Conservation (phyloP, 2,797 vertebrate species). For the Rhyacichthys aspro region DNA sequence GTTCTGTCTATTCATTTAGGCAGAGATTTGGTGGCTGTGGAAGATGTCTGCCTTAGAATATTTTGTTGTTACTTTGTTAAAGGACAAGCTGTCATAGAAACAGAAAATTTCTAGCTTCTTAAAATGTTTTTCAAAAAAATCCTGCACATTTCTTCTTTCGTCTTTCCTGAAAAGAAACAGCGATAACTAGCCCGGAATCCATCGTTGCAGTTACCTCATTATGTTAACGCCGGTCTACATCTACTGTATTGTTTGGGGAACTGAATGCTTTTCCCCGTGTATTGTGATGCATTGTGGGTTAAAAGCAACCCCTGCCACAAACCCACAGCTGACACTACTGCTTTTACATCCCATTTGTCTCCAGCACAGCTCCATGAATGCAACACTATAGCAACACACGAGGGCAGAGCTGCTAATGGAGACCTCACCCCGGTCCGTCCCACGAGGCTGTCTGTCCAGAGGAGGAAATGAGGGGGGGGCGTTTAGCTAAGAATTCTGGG, state of each 20-base stretch:
- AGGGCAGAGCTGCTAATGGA: slow-evolving; percentile 69
- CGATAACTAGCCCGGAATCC: too few relatives aligned
- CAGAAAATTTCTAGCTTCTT: background rate
- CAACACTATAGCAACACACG: slow-evolving; percentile 32
- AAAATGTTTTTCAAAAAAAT: background rate
- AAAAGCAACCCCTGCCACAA: slow-evolving; percentile 6
- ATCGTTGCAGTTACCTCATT: background rate
- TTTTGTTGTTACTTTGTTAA: background rate
- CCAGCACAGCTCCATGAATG: slow-evolving; percentile 11
- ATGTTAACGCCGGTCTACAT: background rate
- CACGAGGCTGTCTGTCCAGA: slow-evolving; percentile 58
- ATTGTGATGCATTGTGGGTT: slow-evolving; percentile 1
- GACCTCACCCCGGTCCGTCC: slow-evolving; percentile 66
- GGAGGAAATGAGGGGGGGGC: slow-evolving; percentile 47
- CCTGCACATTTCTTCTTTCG: background rate
- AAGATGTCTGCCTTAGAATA: background rate
- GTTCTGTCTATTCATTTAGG: background rate
- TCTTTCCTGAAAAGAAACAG: too few relatives aligned
- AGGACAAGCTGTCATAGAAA: background rate
- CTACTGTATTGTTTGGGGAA: background rate
- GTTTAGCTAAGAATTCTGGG: slow-evolving; percentile 58
- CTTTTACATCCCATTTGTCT: slow-evolving; percentile 52
- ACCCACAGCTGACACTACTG: slow-evolving; percentile 42
- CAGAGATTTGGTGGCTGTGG: background rate
- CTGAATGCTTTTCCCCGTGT: slow-evolving; percentile 5